These are phyloP conservation scores for Clarias pachynema DNA, from an alignment of 2,797 vertebrate genomes.

Conservation along the genomic window DNA sequence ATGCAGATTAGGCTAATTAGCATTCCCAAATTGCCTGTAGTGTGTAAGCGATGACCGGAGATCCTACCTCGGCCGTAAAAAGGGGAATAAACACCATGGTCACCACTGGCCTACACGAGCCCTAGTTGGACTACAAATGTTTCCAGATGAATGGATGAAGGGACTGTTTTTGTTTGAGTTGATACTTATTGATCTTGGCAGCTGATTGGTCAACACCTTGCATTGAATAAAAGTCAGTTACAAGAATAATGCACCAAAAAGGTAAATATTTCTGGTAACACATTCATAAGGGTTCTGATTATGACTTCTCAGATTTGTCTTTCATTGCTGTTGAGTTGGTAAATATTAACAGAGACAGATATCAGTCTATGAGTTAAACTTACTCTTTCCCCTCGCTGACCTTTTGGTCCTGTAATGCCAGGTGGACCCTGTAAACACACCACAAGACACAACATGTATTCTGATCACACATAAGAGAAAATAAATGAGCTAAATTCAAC, in stretches of 20 bases:
- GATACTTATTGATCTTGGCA: too few species aligned
- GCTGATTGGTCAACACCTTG: not conserved
- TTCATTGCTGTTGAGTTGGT: not conserved
- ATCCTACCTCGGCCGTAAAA: too few species aligned
- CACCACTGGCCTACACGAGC: too few species aligned
- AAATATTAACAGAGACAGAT: not conserved
- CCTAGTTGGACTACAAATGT: too few species aligned
- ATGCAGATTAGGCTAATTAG: too few species aligned
- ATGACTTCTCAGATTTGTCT: too few species aligned
- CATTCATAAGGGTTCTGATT: not conserved
- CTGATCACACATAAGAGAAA: not conserved
- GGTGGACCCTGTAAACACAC: conserved; percentile 73
- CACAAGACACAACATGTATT: not conserved
- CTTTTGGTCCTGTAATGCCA: conserved; percentile 78
- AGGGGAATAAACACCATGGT: too few species aligned
- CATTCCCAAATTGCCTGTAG: too few species aligned
- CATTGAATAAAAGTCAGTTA: not conserved
- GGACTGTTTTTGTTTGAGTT: too few species aligned
- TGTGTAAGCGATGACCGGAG: too few species aligned
- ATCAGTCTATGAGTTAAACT: conserved; percentile 58
- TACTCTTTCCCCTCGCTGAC: conserved; percentile 89
- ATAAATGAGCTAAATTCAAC: not conserved
- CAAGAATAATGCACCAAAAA: not conserved
- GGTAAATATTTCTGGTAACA: not conserved
- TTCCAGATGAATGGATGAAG: too few species aligned